Base-by-base conservation (phyloP, 2,888 invertebrate genomes). In the Lasius fuliginosus region DNA sequence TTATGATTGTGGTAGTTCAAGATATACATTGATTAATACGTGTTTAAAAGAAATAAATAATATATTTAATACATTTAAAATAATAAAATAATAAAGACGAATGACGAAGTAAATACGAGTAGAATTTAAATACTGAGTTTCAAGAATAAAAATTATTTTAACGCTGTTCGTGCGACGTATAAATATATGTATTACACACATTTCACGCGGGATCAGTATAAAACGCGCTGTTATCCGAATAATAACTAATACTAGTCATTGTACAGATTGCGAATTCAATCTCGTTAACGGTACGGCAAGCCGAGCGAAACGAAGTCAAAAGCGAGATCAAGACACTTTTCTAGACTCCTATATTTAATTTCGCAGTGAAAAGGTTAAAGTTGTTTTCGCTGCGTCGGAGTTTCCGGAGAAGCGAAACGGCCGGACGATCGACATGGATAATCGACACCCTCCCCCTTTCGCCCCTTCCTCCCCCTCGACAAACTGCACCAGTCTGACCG, bases 301-400 rank as follows among this genome's bases (percentile, higher is more conserved):
- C 11, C 46, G 53, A 68, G 23, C 27, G 18, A 33, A 65, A 12
- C 46, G 27, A 36, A 40, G 42, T 42, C 8, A 62, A 62, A 56
- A 46, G 30, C 33, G 33, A 56, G 58, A 30, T 33, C 49, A 76
- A 76, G 30, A 33, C 58, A 30, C 79, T 73, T 58, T 33, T n/a
- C 58, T 11, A 42, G 9, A 36, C 23, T 60, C 8, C 58, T 60
- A 73, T 73, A 73, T 79, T 79, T 79, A 79, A 79, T 79, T 69
- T 73, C 42, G 33, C 6, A 33, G 33, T 42, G 36, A 58, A 73
- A 79, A 60, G 42, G 58, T 73, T 79, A 46, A 73, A 79, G 46
- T 58, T 73, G 79, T 69, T 71, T 79, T 30, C 40, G 77, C 69
- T 71, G 73, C 83, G 58, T n/a, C 42, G 67, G n/a, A 79, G 65